Evolutionary conservation across 1,140 invertebrate genomes (phyloP), one percentile per base, ranked within the genome.

Genomic region (Ceratina calcarata): DNA sequence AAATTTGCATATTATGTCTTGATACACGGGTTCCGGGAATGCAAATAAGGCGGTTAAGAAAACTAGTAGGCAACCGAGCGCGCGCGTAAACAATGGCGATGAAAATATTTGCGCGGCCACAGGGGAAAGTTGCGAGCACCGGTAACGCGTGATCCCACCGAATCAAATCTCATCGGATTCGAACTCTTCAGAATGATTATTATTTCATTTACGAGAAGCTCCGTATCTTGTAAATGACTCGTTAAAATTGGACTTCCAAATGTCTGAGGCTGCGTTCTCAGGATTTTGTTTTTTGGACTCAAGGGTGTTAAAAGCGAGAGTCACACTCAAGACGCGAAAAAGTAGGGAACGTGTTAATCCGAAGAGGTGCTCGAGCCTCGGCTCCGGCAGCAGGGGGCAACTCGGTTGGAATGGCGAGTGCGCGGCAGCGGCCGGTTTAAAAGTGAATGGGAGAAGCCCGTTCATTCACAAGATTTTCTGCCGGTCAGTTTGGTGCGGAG

Each of bases 401-500:
- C 27, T 55, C 16, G 22, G 22, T 64, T 22, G 67, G 37, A 15
- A 71, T 22, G 49, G 66, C 57, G 60, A 22, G 66, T n/a, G 80
- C 86, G 85, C 84, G 27, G 55, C 16, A 32, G 32, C 8, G 70
- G 86, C 89, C 83, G 84, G 80, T 90, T 45, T 89, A 91, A 92
- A 91, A 92, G 91, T 92, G 91, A 92, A 92, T 92, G 91, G 37
- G 91, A 88, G 86, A 90, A 90, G 89, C 87, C 37, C 75, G 87
- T 87, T 91, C 91, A 92, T 92, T 92, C 91, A 92, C 89, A 91
- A 92, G 90, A 90, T 91, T 92, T 91, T 91, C 91, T 89, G 88
- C 81, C 62, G 82, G 75, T 75, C 82, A 83, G 83, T 87, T 88
- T 88, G 78, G 64, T 72, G 69, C 55, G 60, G 67, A 55, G 82